Base-by-base conservation (phyloP, 1,140 invertebrate species). In the Pseudachorutes palmiensis region DNA sequence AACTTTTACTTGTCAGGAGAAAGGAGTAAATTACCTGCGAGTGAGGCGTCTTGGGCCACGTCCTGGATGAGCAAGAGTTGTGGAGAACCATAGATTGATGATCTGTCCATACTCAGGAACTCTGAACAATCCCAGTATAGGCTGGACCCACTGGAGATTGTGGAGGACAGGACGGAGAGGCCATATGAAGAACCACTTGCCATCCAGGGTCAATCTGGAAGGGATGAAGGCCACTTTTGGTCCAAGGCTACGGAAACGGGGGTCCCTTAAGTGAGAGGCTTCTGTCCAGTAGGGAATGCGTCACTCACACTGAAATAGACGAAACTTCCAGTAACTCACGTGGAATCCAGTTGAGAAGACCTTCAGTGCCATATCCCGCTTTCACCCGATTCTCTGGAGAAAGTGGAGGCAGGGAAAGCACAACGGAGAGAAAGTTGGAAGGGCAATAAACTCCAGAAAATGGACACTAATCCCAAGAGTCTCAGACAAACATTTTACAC, bases 81-180 rank as follows among this genome's bases (percentile, higher is more conserved):
- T 5, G 51, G 51, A 14, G 51, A 55, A 5, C 51, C 51, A 22
- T 55, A 55, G 51, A 55, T 55, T 14, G 51, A 55, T 3, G 51
- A 55, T 24, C 24, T 55, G 51, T 55, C 51, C 51, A 55, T 55
- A 22, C 9, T 14, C 12, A 55, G 51, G 51, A 55, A 24, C 51
- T 55, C 51, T 55, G 51, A 55, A 22, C 51, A 55, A 26, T 55
- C 51, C 51, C 51, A 55, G 24, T 55, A 55, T 9, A 55, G 9
- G 24, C 51, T 55, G 51, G 51, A 55, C 3, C 51, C 51, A 55
- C 51, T 55, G 51, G 51, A 55, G 14, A 55, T 9, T 5, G 51
- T 55, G 5, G 12, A 16, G 14, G 51, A 55, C 14, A 55, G 51
- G 24, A 55, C 12, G 12, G 51, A 55, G 51, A 55, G 51, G 24